Percentiles rank a stretch among this genome's conserved stretches.
These are phyloP conservation scores for Zaprionus nigranus DNA, from an alignment of 1,140 invertebrate species.

Conservation along the genomic window DNA sequence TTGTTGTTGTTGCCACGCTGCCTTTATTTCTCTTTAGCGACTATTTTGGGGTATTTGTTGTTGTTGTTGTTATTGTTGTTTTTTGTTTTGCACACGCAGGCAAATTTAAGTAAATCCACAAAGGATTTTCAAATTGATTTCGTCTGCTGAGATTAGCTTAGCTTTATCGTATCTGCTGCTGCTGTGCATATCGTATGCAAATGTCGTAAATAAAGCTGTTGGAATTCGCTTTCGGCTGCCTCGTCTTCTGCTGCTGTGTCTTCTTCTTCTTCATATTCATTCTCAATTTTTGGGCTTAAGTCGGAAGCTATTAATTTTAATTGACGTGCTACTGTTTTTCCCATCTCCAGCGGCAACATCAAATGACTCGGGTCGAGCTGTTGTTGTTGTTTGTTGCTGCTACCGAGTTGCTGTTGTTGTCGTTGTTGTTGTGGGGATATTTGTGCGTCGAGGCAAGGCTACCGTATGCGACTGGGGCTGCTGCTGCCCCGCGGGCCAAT, in stretches of 20 bases:
- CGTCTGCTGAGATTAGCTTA: slow-evolving; percentile 22
- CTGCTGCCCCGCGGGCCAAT: slow-evolving; percentile 20
- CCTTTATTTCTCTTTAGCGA: background rate
- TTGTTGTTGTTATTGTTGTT: slow-evolving; percentile 15
- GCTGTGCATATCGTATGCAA: slow-evolving; percentile 54
- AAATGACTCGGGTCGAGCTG: background rate
- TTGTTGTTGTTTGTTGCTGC: slow-evolving; percentile 44
- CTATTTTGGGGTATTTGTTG: background rate
- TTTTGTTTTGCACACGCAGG: slow-evolving; percentile 59
- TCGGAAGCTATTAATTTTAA: slow-evolving; percentile 82
- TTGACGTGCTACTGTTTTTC: slow-evolving; percentile 78
- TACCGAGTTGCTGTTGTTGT: slow-evolving; percentile 1
- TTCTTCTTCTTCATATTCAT: slow-evolving; percentile 8
- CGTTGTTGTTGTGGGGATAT: slow-evolving; percentile 36
- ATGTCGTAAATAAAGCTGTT: slow-evolving; percentile 78
- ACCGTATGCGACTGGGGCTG: slow-evolving; percentile 4
- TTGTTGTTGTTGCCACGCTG: background rate
- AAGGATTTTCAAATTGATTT: slow-evolving; percentile 83
- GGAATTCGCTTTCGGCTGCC: slow-evolving; percentile 2
- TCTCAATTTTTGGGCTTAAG: slow-evolving; percentile 54
- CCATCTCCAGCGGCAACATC: slow-evolving; percentile 29
- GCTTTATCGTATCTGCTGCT: too few relatives aligned
- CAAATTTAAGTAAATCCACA: slow-evolving; percentile 75
- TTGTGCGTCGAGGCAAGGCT: slow-evolving; percentile 24
- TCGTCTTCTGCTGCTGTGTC: slow-evolving; percentile 3